Evolutionary conservation across 2,888 invertebrate genomes (phyloP), one percentile per base, ranked within the genome.

Genomic region (Acheta domesticus): DNA sequence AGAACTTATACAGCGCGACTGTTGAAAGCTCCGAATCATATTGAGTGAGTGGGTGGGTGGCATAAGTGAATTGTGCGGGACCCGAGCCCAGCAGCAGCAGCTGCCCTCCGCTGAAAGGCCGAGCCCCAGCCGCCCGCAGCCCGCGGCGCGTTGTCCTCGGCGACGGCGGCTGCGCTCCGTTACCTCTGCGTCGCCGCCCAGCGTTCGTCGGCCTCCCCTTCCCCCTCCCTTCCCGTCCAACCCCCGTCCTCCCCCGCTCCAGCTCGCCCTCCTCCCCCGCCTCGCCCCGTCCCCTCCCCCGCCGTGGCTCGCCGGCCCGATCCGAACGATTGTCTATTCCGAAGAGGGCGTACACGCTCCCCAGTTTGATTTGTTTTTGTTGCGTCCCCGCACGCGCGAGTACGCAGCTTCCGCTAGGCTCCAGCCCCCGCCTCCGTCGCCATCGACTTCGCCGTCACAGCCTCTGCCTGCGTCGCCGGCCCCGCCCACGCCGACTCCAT

Each of bases 351-450:
- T 62, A n/a, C 62, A 62, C 62, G 62, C 62, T 62, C 62, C 12
- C 62, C 62, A 14, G n/a, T 62, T 62, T 62, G 62, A 62, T 62
- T 62, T 62, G n/a, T 62, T 62, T 62, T 62, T 62, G n/a, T 62
- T 62, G 62, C 62, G 62, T 62, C 62, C n/a, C 62, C 14, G 62
- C 62, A 62, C 62, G 62, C 62, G 62, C 62, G 62, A 62, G 62
- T 62, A 62, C 62, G 62, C 62, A 62, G 62, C 62, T 62, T 62
- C 62, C 62, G 62, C 62, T 62, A n/a, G 62, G 62, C 62, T n/a
- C n/a, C 62, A 62, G 16, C 62, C n/a, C 62, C n/a, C 16, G 62
- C 16, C 62, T 62, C 12, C 62, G 14, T n/a, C 16, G 62, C n/a
- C 62, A n/a, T n/a, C n/a, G 62, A 4, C 62, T 62, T 62, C 11